phyloP scores from a whole-genome alignment of 1,140 invertebrate species.

The Nomia melanderi region DNA sequence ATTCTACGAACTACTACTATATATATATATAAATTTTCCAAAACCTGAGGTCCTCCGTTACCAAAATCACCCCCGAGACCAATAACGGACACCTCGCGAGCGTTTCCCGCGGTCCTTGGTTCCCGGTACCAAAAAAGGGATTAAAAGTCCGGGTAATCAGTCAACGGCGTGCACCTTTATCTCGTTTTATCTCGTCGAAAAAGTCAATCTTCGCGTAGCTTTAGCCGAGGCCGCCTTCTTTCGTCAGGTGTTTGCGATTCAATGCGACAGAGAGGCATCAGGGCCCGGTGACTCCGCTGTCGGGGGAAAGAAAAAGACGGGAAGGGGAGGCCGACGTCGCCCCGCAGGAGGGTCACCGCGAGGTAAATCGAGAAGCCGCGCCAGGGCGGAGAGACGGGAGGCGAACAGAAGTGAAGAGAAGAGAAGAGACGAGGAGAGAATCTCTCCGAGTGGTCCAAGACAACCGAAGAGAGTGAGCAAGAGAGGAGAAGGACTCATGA shows the following conservation, averaged over 20 bases:
- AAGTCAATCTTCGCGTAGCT: slow-evolving; percentile 7
- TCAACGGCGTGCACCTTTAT: slow-evolving; percentile 3
- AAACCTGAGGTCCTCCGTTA: no score
- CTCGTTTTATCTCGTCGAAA: slow-evolving; percentile 9
- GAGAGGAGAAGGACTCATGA: slow-evolving; percentile 72
- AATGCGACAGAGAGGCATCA: slow-evolving; percentile 60
- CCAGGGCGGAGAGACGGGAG: slow-evolving; percentile 42
- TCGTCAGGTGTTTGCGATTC: slow-evolving; percentile 55
- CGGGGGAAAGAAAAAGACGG: slow-evolving; percentile 27
- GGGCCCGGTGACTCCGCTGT: slow-evolving; percentile 24
- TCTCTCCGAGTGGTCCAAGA: slow-evolving; percentile 43
- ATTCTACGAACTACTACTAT: no score
- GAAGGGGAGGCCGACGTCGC: slow-evolving; percentile 5
- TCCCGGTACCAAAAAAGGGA: background rate
- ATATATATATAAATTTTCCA: no score
- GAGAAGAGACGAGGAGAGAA: no score
- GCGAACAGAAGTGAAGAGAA: no score
- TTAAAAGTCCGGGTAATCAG: slow-evolving; percentile 17
- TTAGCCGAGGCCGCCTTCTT: slow-evolving; percentile 3
- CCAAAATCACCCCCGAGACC: no score
- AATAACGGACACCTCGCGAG: background rate
- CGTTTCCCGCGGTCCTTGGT: background rate
- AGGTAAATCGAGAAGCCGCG: slow-evolving; percentile 66
- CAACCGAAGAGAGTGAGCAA: no score
- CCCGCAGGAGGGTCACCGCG: slow-evolving; percentile 49